Base-by-base conservation (phyloP, 2,113 vertebrate species). In the Azemiops feae region DNA sequence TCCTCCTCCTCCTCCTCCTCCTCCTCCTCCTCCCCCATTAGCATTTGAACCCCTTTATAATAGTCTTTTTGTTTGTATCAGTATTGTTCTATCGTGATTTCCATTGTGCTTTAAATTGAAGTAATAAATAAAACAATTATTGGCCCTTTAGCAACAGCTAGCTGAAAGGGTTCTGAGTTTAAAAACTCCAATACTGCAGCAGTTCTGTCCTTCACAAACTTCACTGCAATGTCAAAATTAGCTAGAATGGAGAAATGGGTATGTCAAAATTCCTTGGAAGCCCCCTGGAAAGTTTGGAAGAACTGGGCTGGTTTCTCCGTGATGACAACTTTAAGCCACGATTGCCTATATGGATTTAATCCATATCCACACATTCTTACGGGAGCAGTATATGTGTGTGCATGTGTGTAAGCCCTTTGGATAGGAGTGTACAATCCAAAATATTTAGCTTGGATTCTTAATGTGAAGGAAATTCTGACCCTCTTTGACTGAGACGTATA, bases 71-170 rank as follows among this genome's bases (percentile, higher is more conserved):
- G 53, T 39, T 74, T 81, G 34, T 89, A 34, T 88, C 22, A 55
- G 86, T 47, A 57, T 81, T 81, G 93, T 57, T 47, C 90, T 57
- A 20, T 57, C 86, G 50, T 58, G 22, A 25, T 88, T 93, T 91
- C 89, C 90, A 91, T 91, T 91, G 52, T 64, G 57, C 88, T 93
- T 93, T 93, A 88, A 91, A 93, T 55, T 88, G 89, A 52, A 39
- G 58, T 25, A 74, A 74, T 91, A 88, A 87, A 88, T 74, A 89
- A 52, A 69, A 3, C 43, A 8, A 30, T 52, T 91, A 88, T 81
- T 91, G 86, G n/a, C 6, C 85, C 64, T 20, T 43, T 53, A 85
- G 60, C 85, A 58, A 88, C 47, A 52, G 30, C 39, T 91, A 39
- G 52, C 85, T 91, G 27, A 43, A 87, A 9, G 64, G 14, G 5